Percentiles rank a stretch among this genome's conserved stretches.
Evolutionary conservation across 2,888 invertebrate species (phyloP).

Genomic region (Gortyna flavago): DNA sequence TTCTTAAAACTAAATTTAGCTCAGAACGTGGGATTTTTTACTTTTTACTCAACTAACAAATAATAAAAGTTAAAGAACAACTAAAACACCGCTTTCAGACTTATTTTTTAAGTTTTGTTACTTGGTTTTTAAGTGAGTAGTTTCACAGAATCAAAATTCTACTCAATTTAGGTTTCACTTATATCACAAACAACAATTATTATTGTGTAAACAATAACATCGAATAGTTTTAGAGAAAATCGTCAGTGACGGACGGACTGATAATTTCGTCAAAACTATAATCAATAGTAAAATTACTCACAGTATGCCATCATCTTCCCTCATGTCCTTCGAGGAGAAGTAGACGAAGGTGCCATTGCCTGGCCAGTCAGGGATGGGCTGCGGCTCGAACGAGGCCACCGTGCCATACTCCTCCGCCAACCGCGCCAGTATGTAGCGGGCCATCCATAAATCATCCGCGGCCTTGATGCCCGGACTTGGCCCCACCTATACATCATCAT

Average conservation of each 20-base stretch:
- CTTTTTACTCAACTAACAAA: not conserved
- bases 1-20: constrained; percentile 7
- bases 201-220: not conserved
- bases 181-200: not conserved
- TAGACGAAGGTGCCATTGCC: constrained; percentile 97
- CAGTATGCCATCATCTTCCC: constrained; percentile 94
- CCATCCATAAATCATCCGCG: constrained; percentile 97
- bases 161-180: not conserved
- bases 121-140: not conserved
- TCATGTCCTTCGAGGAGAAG: constrained; percentile 96
- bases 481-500: constrained; percentile 90
- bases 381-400: constrained; percentile 92
- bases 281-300: constrained; percentile 69
- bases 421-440: constrained; percentile 95
- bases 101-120: not conserved
- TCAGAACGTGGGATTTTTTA: not conserved
- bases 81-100: not conserved
- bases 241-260: not conserved
- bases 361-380: constrained; percentile 96
- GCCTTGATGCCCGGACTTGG: constrained; percentile 95
- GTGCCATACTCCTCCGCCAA: constrained; percentile 96
- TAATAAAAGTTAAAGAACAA: not conserved
- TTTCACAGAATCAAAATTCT: not conserved
- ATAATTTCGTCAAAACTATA: not conserved
- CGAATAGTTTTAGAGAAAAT: not conserved